Evolutionary conservation across 2,797 vertebrate species (phyloP).

Genomic region (Malacoctenus gilli): DNA sequence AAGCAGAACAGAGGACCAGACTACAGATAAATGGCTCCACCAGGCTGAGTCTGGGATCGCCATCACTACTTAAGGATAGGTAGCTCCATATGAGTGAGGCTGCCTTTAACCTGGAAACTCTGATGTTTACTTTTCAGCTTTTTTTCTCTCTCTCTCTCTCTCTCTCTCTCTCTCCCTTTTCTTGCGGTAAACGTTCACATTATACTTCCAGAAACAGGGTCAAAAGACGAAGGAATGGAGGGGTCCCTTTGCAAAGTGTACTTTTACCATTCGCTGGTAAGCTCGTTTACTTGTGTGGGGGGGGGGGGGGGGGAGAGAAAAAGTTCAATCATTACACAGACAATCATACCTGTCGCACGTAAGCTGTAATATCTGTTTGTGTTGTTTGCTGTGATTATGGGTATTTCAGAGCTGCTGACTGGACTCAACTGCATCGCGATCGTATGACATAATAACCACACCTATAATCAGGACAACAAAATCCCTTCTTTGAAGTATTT

Average conservation of each 20-base stretch:
- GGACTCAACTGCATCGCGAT: constrained; percentile 31
- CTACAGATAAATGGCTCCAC: constrained; percentile 75
- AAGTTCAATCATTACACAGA: constrained; percentile 5
- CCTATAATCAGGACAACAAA: constrained; percentile 51
- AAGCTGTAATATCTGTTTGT: constrained; percentile 37
- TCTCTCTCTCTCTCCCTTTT: too few relatives aligned
- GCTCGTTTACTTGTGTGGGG: background rate
- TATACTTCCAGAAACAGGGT: constrained; percentile 10
- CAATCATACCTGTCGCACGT: constrained; percentile 19
- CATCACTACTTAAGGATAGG: constrained; percentile 59
- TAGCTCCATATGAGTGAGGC: constrained; percentile 37
- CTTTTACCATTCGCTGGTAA: background rate
- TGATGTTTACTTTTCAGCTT: constrained; percentile 33
- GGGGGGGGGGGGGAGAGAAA: constrained; percentile 12
- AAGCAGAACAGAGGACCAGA: constrained; percentile 76
- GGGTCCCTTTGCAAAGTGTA: constrained; percentile 18
- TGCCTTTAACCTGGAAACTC: constrained; percentile 28
- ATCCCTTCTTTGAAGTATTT: constrained; percentile 26
- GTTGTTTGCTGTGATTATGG: constrained; percentile 62
- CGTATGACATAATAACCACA: constrained; percentile 44
- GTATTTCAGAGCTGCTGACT: constrained; percentile 50
- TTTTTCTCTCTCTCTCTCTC: too few relatives aligned
- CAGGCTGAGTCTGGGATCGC: constrained; percentile 69
- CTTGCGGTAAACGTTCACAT: constrained; percentile 23
- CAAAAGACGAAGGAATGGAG: constrained; percentile 10